These are phyloP conservation scores for Drosophila rufa DNA, from an alignment of 1,140 invertebrate genomes.

Conservation along the genomic window DNA sequence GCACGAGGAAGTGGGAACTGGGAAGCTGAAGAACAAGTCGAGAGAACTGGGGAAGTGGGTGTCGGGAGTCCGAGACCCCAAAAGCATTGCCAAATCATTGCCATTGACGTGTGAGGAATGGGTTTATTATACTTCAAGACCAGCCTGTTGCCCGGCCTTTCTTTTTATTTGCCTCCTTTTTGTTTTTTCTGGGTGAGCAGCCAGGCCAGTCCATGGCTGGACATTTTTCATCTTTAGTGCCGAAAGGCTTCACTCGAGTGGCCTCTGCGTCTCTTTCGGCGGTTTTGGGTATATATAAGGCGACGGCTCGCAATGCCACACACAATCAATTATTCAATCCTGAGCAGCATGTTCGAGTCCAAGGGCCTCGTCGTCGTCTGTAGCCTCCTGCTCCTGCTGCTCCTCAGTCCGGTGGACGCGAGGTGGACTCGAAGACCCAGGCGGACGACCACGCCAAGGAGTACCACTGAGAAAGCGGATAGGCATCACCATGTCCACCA, in stretches of 20 bases:
- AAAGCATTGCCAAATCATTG: constrained; percentile 57
- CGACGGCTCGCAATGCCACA: constrained; percentile 15
- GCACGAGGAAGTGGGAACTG: neutral
- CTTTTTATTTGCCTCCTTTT: constrained; percentile 18
- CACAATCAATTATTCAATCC: constrained; percentile 65
- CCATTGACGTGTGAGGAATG: constrained; percentile 40
- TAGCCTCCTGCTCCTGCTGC: neutral
- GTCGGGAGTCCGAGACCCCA: neutral
- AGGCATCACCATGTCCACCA: constrained; percentile 57
- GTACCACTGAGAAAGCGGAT: constrained; percentile 21
- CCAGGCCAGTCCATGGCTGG: neutral
- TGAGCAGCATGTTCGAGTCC: constrained; percentile 34
- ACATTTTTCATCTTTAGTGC: constrained; percentile 47
- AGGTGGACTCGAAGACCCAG: constrained; percentile 40
- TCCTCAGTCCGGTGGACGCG: constrained; percentile 28
- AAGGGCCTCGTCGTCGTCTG: neutral
- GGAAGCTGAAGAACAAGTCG: neutral
- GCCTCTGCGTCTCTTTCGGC: constrained; percentile 6
- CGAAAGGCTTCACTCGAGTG: constrained; percentile 54
- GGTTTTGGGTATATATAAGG: constrained; percentile 56
- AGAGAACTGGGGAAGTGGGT: neutral
- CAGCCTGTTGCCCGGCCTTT: constrained; percentile 40
- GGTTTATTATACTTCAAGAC: constrained; percentile 52
- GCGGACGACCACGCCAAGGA: constrained; percentile 47
- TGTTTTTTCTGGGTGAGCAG: constrained; percentile 1